Base-by-base conservation (phyloP, 2,888 invertebrate genomes). In the Oscheius sp. region DNA sequence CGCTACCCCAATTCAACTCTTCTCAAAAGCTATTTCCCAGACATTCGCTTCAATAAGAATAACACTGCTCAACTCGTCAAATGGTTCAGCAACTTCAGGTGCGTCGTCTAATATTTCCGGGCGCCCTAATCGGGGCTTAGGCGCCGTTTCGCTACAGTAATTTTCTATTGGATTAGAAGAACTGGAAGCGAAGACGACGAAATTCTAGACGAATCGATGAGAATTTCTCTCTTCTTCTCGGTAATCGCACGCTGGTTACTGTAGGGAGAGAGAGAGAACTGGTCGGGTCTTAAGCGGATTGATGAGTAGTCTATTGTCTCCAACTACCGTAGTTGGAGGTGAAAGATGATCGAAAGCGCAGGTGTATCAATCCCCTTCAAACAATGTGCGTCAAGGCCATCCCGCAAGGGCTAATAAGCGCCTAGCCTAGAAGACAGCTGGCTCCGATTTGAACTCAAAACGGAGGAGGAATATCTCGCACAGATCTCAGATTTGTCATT, bases 51-150 rank as follows among this genome's bases (percentile, higher is more conserved):
- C 91, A 98, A 98, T 91, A 98, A 98, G 90, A 97, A 97, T 91
- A 98, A 98, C 90, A 98, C 98, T 82, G 98, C 98, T 87, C 98
- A 98, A 90, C 92, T 99, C 88, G 98, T 98, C 91, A 98, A 98
- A 90, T 98, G 98, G 98, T 99, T 99, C 92, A 96, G 96, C 88
- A 99, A 98, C 89, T 98, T 98, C 91, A 92, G 98, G 98, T 98
- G 88, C 55, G 61, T 34, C 34, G 20, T 27, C 42, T 61, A 48
- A 45, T 45, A 42, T 42, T 61, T 61, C 45, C 61, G 45, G 29
- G 55, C 45, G 61, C 42, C 55, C 45, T 45, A 61, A 61, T 61
- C 48, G 46, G 29, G 57, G 25, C 45, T 39, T n/a, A 58, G 42
- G 61, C 61, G 61, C 37, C 64, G 64, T 50, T 34, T 64, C 64